Conservation (phyloP, 2,113 vertebrate genomes). For the Corythornis vintsioides region DNA sequence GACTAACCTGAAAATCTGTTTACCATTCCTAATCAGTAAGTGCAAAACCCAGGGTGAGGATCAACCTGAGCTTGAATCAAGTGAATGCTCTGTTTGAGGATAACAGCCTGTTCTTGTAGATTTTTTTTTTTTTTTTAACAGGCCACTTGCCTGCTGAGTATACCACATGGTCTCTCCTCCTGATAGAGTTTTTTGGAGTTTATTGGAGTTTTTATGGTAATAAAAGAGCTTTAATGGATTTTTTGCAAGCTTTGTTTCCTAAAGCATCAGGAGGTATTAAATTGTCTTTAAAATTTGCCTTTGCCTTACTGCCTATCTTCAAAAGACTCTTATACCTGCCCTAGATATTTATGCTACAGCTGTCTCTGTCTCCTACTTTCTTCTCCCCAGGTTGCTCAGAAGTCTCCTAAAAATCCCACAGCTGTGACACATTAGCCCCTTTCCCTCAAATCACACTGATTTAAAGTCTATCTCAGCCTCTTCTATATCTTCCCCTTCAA, state of each 20-base stretch:
- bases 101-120: background rate
- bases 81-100: background rate
- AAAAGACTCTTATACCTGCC: background rate
- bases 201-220: background rate
- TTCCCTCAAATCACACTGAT: background rate
- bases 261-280: background rate
- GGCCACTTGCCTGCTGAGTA: background rate
- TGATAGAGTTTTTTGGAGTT: background rate
- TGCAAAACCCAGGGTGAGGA: background rate
- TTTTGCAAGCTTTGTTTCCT: background rate
- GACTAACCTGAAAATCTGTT: background rate
- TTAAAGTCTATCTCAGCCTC: background rate
- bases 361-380: background rate
- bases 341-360: background rate
- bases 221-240: background rate
- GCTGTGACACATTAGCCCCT: background rate
- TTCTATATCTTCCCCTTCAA: background rate
- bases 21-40: background rate
- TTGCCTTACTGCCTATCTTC: background rate
- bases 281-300: background rate
- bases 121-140: background rate
- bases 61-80: background rate
- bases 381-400: background rate
- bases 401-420: background rate
- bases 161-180: background rate